These are phyloP conservation scores for Dendrocincla tyrannina DNA, from an alignment of 2,797 vertebrate genomes.

Conservation along the genomic window DNA sequence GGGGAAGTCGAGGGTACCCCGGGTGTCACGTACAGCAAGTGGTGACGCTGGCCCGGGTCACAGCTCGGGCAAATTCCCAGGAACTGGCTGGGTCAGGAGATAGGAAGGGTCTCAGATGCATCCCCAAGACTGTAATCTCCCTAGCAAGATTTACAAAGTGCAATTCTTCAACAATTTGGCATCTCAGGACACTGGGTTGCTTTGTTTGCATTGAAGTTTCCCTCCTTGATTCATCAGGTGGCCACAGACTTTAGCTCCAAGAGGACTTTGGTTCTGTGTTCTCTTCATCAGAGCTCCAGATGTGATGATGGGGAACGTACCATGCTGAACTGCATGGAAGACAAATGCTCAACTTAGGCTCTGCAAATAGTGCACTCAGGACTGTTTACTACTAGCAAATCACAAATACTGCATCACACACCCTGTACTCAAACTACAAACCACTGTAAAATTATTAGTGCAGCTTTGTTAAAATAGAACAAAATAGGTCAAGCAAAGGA, in stretches of 20 bases:
- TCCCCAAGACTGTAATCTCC: neutral
- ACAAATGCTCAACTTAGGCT: accelerated
- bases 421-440: neutral
- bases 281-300: neutral
- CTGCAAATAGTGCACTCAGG: neutral
- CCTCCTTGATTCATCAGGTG: neutral
- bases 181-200: neutral
- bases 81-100: neutral
- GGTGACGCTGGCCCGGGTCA: neutral
- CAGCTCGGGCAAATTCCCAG: neutral
- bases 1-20: neutral
- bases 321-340: neutral
- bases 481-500: neutral
- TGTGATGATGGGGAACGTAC: neutral
- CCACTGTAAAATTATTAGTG: neutral
- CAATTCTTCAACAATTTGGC: neutral
- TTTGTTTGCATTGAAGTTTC: neutral
- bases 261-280: neutral
- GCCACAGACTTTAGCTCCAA: neutral
- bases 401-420: neutral
- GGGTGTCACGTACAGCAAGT: neutral
- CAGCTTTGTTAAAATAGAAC: neutral
- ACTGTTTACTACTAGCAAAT: neutral
- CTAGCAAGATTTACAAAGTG: neutral
- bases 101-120: neutral